Evolutionary conservation across 2,113 vertebrate genomes (phyloP).

Genomic region (Limnothrissa miodon): DNA sequence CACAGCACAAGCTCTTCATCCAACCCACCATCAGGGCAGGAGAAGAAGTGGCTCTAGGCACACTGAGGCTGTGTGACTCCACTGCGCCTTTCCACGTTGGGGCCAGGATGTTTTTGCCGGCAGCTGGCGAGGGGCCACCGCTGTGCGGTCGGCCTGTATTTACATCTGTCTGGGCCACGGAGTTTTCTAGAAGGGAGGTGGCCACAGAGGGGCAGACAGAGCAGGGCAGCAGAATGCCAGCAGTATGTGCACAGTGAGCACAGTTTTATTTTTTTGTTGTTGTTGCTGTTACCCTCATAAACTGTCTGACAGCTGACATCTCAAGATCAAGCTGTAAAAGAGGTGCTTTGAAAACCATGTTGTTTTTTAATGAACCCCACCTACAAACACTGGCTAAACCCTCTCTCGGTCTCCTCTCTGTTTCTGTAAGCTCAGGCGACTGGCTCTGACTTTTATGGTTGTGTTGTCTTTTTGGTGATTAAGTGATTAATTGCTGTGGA

Average conservation of each 20-base stretch:
- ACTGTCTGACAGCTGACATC: conserved; percentile 27
- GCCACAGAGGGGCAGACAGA: conserved; percentile 30
- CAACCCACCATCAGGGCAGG: not conserved
- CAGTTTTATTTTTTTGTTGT: not conserved
- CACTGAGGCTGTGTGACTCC: not conserved
- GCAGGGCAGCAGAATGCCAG: conserved; percentile 28
- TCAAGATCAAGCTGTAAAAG: conserved; percentile 34
- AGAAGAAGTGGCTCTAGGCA: not conserved
- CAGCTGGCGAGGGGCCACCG: conserved; percentile 42
- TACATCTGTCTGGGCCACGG: conserved; percentile 54
- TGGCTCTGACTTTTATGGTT: not conserved
- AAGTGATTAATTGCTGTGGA: not conserved
- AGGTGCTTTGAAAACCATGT: not conserved
- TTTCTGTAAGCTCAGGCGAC: not conserved
- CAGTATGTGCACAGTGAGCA: conserved; percentile 12
- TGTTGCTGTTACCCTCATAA: conserved; percentile 6
- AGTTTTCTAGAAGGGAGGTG: conserved; percentile 33
- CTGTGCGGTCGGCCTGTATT: conserved; percentile 52
- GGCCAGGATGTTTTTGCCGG: conserved; percentile 45
- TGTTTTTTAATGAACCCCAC: conserved; percentile 29
- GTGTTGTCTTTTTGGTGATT: not conserved
- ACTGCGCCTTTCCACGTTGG: not conserved
- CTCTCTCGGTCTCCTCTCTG: not conserved
- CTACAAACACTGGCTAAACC: not conserved
- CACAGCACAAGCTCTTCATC: not conserved